These are phyloP conservation scores for Diogma glabrata DNA, from an alignment of 2,888 invertebrate genomes.

Conservation along the genomic window DNA sequence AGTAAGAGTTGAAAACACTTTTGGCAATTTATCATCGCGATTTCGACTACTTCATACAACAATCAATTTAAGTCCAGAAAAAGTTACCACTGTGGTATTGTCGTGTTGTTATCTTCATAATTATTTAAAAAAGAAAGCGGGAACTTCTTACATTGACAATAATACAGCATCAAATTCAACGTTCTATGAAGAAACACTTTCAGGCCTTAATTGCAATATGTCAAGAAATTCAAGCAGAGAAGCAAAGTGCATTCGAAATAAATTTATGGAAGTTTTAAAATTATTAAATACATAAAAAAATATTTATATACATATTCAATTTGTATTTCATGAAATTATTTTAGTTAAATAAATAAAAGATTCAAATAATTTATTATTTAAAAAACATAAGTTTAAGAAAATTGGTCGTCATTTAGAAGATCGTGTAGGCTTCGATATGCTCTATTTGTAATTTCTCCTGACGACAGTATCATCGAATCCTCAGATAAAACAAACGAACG, in stretches of 20 bases:
- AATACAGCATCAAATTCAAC: constrained; percentile 5
- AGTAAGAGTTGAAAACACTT: constrained; percentile 1
- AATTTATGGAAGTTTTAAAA: not conserved
- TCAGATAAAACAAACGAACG: constrained; percentile 1
- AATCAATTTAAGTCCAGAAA: not conserved
- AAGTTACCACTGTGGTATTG: not conserved
- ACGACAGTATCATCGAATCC: not conserved
- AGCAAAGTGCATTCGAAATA: not conserved
- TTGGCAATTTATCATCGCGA: not conserved
- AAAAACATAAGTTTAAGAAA: not conserved
- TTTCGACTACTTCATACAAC: constrained; percentile 2
- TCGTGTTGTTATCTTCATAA: constrained; percentile 1
- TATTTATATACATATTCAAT: not conserved
- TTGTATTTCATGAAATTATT: constrained; percentile 3
- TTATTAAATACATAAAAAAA: not conserved
- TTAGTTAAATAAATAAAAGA: not conserved
- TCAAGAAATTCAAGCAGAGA: not conserved
- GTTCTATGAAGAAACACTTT: not conserved
- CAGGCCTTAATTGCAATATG: constrained; percentile 3
- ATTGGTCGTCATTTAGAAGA: constrained; percentile 2
- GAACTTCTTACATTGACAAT: not conserved
- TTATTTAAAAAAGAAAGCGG: not conserved
- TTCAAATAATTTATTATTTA: not conserved
- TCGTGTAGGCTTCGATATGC: not conserved
- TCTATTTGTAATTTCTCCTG: not conserved